A percentile compares a stretch with the other conserved stretches of the same genome.
Evolutionary conservation across 2,888 invertebrate species (phyloP).

Genomic region (Ferdinandea cuprea): DNA sequence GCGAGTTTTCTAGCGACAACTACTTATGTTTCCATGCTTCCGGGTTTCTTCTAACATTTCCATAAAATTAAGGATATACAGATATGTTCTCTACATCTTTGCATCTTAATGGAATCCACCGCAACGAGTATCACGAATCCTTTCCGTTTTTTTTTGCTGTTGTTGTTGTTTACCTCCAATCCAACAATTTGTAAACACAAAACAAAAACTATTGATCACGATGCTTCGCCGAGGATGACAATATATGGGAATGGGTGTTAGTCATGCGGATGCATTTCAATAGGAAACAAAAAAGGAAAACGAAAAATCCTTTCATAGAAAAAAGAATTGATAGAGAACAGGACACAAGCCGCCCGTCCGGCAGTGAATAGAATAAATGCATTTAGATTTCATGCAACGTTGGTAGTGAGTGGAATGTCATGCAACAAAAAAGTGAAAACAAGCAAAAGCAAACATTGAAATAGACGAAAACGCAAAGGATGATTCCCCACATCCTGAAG

Average conservation of each 20-base stretch:
- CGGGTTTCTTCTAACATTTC: background rate
- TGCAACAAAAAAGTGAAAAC: background rate
- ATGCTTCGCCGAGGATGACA: conserved; percentile 37
- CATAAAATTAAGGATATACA: conserved; percentile 26
- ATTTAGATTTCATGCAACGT: conserved; percentile 58
- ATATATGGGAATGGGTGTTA: conserved; percentile 31
- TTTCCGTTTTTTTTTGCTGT: background rate
- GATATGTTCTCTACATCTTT: conserved; percentile 15
- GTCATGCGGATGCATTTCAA: conserved; percentile 39
- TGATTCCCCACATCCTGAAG: conserved; percentile 18
- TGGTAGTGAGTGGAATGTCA: conserved; percentile 33
- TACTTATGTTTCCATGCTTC: background rate
- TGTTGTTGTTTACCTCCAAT: conserved; percentile 7
- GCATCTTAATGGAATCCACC: conserved; percentile 43
- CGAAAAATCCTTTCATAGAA: conserved; percentile 22
- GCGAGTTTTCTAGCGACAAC: too few species aligned
- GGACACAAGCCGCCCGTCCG: conserved; percentile 22
- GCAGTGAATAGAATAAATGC: conserved; percentile 54
- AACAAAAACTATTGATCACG: conserved; percentile 64
- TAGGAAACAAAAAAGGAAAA: conserved; percentile 10
- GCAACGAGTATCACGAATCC: conserved; percentile 8
- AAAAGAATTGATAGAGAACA: conserved; percentile 20
- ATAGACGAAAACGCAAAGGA: conserved; percentile 27
- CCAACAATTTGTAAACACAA: conserved; percentile 55
- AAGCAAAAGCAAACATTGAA: conserved; percentile 48